Base-by-base conservation (phyloP, 2,888 invertebrate genomes). In the Pyrrhia umbra region DNA sequence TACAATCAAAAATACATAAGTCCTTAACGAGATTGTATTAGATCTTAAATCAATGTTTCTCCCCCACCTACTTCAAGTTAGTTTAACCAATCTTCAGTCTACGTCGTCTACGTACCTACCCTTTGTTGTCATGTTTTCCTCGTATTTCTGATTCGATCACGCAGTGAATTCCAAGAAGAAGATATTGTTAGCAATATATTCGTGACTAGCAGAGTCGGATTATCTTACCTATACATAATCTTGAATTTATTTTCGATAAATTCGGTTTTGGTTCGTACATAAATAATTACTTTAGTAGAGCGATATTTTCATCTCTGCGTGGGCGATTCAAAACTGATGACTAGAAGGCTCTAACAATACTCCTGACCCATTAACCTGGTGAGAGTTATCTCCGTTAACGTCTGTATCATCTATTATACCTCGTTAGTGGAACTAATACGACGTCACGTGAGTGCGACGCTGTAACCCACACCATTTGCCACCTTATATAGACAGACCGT, bases 351-450 rank as follows among this genome's bases (percentile, higher is more conserved):
- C 34, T 55, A 68, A 59, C 47, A 77, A 67, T 60, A 58, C 57
- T 65, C 16, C 61, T 78, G 62, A 75, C 78, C 78, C 45, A 62
- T 46, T 62, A 70, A 75, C 79, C 70, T 55, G 66, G 59, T 62
- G 63, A 63, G 58, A 74, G 66, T 62, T 64, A 76, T 70, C 61
- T 64, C 75, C 63, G 59, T 30, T 67, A 55, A 60, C 47, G 65
- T 49, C 45, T 58, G 55, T 57, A 39, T 49, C 60, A 58, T 58
- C 66, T 59, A 74, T 64, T 77, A 69, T n/a, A 57, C 56, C 62
- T 69, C 59, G 67, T 78, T 68, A 64, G 68, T 42, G 20, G 16
- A 51, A 13, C 49, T 65, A 54, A 60, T 60, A 61, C 27, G 37
- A 37, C 40, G 68, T 50, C 45, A 54, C 39, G 57, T 58, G 51